A percentile compares a stretch with the other conserved stretches of the same genome.
These are phyloP conservation scores for Empidonax alnorum DNA, from an alignment of 2,113 vertebrate genomes.

Conservation along the genomic window DNA sequence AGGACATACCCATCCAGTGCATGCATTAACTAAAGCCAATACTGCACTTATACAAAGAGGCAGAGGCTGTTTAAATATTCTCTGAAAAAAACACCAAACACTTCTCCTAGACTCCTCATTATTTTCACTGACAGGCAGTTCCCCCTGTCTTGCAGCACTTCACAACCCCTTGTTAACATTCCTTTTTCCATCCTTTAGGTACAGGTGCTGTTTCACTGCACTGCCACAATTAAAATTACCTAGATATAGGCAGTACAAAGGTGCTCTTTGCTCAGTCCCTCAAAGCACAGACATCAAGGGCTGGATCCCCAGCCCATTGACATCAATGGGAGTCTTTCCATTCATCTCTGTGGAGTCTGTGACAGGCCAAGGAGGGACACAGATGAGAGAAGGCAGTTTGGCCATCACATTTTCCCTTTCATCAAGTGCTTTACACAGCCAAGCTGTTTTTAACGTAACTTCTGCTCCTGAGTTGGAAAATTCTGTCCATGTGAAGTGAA, in stretches of 20 bases:
- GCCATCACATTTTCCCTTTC: background rate
- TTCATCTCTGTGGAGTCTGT: background rate
- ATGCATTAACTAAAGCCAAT: background rate
- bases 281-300: background rate
- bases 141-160: background rate
- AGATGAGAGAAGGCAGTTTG: background rate
- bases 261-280: background rate
- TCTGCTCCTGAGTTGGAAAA: background rate
- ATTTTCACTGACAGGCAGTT: background rate
- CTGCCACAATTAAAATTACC: background rate
- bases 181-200: background rate
- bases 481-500: background rate
- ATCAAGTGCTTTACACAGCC: background rate
- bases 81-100: background rate
- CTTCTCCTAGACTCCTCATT: background rate
- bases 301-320: background rate
- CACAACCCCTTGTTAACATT: background rate
- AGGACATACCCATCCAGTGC: fast-evolving
- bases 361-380: background rate
- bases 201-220: background rate
- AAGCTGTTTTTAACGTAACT: background rate
- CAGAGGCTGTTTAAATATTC: background rate
- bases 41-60: background rate
- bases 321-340: background rate
- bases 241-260: background rate